Evolutionary conservation across 2,797 vertebrate genomes (phyloP).

Genomic region (Esox lucius): DNA sequence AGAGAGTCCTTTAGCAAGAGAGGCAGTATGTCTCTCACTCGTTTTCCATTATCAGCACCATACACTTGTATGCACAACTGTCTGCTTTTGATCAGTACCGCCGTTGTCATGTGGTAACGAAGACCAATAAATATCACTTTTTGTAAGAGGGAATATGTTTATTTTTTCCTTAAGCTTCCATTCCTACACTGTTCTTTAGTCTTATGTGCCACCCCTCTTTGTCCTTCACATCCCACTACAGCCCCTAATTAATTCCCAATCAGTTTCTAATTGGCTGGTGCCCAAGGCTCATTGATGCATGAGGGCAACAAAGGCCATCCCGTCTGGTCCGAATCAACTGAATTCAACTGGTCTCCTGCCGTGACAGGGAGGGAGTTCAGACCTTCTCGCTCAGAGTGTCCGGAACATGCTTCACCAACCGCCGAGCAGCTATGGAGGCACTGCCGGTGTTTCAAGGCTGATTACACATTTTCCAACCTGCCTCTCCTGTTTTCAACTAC

Average conservation of each 20-base stretch:
- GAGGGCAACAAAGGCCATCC: too few relatives aligned
- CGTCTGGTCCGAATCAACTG: too few relatives aligned
- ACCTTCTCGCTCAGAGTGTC: background rate
- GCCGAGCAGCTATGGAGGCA: background rate
- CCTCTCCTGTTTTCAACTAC: background rate
- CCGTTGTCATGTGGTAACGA: conserved; percentile 17
- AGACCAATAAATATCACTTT: conserved; percentile 40
- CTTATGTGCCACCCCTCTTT: conserved; percentile 2
- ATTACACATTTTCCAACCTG: background rate
- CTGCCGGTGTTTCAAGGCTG: background rate
- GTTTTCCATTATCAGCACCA: conserved; percentile 50
- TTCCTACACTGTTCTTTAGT: conserved; percentile 17
- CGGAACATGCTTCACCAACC: background rate
- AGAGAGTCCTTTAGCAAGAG: too few relatives aligned
- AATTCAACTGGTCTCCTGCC: conserved; percentile 22
- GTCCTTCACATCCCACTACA: conserved; percentile 24
- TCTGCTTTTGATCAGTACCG: conserved; percentile 47
- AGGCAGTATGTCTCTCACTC: conserved; percentile 31
- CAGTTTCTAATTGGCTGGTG: conserved; percentile 49
- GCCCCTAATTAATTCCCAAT: conserved; percentile 36
- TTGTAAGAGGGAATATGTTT: background rate
- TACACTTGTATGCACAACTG: conserved; percentile 41
- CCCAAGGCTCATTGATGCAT: too few relatives aligned
- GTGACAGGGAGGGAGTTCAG: conserved; percentile 16
- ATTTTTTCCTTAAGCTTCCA: background rate